A percentile compares a stretch with the other conserved stretches of the same genome.
Conservation (phyloP, 2,797 vertebrate genomes). For the Molossus molossus region DNA sequence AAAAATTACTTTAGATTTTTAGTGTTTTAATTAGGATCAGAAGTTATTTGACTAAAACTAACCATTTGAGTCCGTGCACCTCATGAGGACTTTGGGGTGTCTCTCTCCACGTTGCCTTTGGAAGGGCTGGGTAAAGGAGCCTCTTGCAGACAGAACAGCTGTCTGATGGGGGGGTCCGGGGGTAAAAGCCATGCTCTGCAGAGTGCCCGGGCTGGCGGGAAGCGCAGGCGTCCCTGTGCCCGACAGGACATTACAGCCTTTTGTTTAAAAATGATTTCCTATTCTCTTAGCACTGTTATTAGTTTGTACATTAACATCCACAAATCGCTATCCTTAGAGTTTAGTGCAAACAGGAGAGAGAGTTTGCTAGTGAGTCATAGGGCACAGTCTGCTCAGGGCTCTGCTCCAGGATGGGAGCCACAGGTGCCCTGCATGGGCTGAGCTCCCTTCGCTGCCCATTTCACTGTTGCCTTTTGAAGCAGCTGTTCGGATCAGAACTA, state of each 20-base stretch:
- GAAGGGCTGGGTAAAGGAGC: neutral
- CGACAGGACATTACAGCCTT: neutral
- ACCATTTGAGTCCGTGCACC: too few relatives aligned
- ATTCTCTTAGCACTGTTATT: neutral
- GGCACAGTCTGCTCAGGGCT: neutral
- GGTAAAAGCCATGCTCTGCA: neutral
- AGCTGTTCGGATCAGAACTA: neutral
- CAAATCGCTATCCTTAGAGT: neutral
- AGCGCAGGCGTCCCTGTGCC: too few relatives aligned
- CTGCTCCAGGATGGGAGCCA: neutral
- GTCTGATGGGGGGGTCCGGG: neutral
- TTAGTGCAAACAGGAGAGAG: neutral
- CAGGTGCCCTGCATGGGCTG: rapidly evolving
- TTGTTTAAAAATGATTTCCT: neutral
- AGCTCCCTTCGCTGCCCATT: too few relatives aligned
- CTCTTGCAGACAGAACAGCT: neutral
- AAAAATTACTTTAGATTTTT: neutral
- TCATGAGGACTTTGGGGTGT: neutral
- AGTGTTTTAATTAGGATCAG: neutral
- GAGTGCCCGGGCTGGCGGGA: neutral
- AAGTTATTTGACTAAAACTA: neutral
- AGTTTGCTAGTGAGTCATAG: rapidly evolving
- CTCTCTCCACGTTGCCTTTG: neutral
- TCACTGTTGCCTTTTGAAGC: neutral
- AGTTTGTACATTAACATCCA: neutral